Conservation (phyloP, 2,888 invertebrate species). For the Deilephila elpenor region DNA sequence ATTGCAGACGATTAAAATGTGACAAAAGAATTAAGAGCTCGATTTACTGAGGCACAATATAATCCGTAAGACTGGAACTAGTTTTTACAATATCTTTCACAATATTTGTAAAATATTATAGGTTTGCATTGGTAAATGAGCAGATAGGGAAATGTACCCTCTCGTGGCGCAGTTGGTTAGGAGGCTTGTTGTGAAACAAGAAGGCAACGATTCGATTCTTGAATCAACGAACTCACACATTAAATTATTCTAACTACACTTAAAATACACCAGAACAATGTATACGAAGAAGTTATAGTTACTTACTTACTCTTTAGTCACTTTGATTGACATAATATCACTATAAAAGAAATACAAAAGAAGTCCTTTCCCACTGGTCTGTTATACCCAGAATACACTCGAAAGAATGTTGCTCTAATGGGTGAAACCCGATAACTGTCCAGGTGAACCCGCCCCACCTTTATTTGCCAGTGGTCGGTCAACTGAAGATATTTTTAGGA, state of each 20-base stretch:
- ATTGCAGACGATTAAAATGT: not conserved
- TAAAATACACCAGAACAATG: too few relatives aligned
- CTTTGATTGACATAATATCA: not conserved
- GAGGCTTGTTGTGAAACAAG: too few relatives aligned
- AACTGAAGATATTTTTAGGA: conserved; percentile 12
- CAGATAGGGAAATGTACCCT: too few relatives aligned
- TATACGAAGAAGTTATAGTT: too few relatives aligned
- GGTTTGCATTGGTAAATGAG: not conserved
- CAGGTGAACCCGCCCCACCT: conserved; percentile 28
- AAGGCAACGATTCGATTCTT: too few relatives aligned
- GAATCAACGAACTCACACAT: too few relatives aligned
- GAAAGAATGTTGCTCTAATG: conserved; percentile 29
- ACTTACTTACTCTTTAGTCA: not conserved
- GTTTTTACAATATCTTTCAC: not conserved
- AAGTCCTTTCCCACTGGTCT: conserved; percentile 11
- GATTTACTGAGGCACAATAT: not conserved
- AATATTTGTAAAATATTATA: not conserved
- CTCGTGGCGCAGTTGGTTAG: too few relatives aligned
- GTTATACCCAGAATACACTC: conserved; percentile 6
- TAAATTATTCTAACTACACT: too few relatives aligned
- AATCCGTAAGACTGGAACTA: not conserved
- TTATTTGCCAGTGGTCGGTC: conserved; percentile 15
- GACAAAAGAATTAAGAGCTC: not conserved
- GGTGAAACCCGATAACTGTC: conserved; percentile 27
- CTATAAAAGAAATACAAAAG: conserved; percentile 14